A percentile compares a stretch with the other conserved stretches of the same genome.
Evolutionary conservation across 2,888 invertebrate genomes (phyloP).

Genomic region (Bursaphelenchus okinawaensis): DNA sequence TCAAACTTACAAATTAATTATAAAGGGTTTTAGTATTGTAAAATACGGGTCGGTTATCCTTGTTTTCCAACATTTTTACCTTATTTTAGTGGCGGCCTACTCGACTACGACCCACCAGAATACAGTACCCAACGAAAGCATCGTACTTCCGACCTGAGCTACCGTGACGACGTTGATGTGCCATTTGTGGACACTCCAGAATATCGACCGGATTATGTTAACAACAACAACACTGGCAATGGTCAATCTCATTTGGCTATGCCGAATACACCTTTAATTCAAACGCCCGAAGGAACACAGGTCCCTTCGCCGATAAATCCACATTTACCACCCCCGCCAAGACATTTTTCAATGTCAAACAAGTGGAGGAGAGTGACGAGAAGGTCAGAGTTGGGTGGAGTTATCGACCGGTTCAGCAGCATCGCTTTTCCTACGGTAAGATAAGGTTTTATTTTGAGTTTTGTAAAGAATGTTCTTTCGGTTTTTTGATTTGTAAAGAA

Average conservation of each 20-base stretch:
- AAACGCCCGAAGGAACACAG: background rate
- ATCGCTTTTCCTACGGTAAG: slow-evolving; percentile 48
- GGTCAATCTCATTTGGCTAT: background rate
- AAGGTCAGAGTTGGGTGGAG: slow-evolving; percentile 43
- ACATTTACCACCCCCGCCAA: slow-evolving; percentile 4
- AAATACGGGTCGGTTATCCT: no score
- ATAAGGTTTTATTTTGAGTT: no score
- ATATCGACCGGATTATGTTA: background rate
- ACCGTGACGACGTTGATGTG: background rate
- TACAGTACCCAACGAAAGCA: background rate
- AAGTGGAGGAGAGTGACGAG: slow-evolving; percentile 12
- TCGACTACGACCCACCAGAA: slow-evolving; percentile 24
- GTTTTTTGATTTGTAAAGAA: no score
- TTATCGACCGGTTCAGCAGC: slow-evolving; percentile 47
- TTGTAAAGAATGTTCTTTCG: no score
- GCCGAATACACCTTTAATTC: background rate
- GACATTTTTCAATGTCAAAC: slow-evolving; percentile 4
- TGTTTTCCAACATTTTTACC: no score
- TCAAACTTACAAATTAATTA: no score
- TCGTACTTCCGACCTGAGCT: background rate
- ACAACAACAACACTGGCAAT: background rate
- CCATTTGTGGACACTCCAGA: slow-evolving; percentile 2
- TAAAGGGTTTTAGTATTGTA: no score
- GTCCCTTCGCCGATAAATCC: background rate
- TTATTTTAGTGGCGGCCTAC: slow-evolving; percentile 15